A percentile compares a stretch with the other conserved stretches of the same genome.
Evolutionary conservation across 37 sponge, comb jelly and placozoan species (phyloP).

Genomic region (Hormiphora californensis): DNA sequence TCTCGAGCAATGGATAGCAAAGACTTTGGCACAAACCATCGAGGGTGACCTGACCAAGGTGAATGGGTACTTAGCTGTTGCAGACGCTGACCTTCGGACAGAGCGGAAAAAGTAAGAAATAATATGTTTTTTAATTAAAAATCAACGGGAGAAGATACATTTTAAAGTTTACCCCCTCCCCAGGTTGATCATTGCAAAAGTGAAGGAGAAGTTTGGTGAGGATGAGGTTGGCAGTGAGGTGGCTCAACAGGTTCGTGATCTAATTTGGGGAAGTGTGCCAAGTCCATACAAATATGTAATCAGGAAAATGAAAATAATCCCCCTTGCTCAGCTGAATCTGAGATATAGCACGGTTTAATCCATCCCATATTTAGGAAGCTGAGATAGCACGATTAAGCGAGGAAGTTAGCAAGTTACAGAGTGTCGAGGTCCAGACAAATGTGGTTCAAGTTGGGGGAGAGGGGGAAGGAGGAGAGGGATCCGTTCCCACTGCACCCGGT

Average conservation of each 20-base stretch:
- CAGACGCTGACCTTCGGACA: conserved; percentile 15
- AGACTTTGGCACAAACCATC: conserved; percentile 38
- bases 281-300: too few species aligned
- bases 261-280: too few species aligned
- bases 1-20: conserved; percentile 36
- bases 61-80: conserved; percentile 21
- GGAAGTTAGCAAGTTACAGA: conserved; percentile 39
- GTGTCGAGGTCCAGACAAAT: conserved; percentile 7
- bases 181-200: conserved; percentile 38
- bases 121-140: too few species aligned
- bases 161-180: too few species aligned
- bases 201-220: conserved; percentile 45
- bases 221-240: conserved; percentile 19
- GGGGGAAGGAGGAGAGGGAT: not conserved
- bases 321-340: too few species aligned
- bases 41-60: conserved; percentile 45
- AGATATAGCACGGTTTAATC: too few species aligned
- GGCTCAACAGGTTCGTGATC: conserved; percentile 53
- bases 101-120: conserved; percentile 24
- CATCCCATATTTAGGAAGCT: conserved; percentile 15
- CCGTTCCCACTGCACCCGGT: conserved; percentile 3
- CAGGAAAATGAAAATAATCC: too few species aligned
- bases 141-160: too few species aligned
- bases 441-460: conserved; percentile 20
- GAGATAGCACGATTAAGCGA: not conserved